Percentiles rank a stretch among this genome's conserved stretches.
Evolutionary conservation across 2,888 invertebrate species (phyloP).

Genomic region (Drosophila greeni): DNA sequence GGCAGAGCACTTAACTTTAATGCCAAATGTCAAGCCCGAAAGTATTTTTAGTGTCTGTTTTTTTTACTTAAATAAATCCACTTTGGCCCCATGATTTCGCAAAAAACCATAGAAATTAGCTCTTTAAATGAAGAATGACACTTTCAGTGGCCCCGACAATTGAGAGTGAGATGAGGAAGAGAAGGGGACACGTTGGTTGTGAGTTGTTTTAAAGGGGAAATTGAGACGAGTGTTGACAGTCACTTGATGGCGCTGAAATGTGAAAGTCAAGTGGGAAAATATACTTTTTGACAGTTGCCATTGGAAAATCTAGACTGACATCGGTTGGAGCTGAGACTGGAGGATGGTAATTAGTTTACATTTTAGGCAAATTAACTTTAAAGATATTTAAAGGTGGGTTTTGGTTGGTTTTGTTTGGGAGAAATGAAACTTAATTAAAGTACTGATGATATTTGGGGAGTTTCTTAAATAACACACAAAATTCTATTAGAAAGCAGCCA

Average conservation of each 20-base stretch:
- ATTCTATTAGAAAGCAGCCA: no score
- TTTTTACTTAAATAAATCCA: slow-evolving; percentile 19
- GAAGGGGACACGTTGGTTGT: slow-evolving; percentile 16
- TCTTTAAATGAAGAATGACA: slow-evolving; percentile 65
- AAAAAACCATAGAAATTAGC: slow-evolving; percentile 53
- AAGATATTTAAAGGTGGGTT: neutral
- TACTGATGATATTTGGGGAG: rapidly evolving
- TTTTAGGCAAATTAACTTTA: neutral
- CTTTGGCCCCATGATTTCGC: slow-evolving; percentile 24
- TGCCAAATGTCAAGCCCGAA: slow-evolving; percentile 54
- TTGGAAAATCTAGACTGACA: slow-evolving; percentile 3
- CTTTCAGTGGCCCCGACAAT: slow-evolving; percentile 55
- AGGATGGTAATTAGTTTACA: slow-evolving; percentile 18
- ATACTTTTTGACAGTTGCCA: slow-evolving; percentile 31
- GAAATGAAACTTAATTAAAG: no score
- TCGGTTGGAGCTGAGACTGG: neutral
- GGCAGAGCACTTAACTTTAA: slow-evolving; percentile 55
- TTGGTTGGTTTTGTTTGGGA: neutral
- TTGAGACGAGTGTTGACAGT: slow-evolving; percentile 55
- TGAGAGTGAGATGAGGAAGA: slow-evolving; percentile 27
- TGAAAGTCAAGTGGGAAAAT: slow-evolving; percentile 50
- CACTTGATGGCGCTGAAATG: slow-evolving; percentile 53
- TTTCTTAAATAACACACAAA: neutral
- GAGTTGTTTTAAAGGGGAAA: slow-evolving; percentile 7
- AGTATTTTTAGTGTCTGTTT: neutral